A percentile compares a stretch with the other conserved stretches of the same genome.
These are phyloP conservation scores for Pheosia tremula DNA, from an alignment of 2,888 invertebrate species.

Conservation along the genomic window DNA sequence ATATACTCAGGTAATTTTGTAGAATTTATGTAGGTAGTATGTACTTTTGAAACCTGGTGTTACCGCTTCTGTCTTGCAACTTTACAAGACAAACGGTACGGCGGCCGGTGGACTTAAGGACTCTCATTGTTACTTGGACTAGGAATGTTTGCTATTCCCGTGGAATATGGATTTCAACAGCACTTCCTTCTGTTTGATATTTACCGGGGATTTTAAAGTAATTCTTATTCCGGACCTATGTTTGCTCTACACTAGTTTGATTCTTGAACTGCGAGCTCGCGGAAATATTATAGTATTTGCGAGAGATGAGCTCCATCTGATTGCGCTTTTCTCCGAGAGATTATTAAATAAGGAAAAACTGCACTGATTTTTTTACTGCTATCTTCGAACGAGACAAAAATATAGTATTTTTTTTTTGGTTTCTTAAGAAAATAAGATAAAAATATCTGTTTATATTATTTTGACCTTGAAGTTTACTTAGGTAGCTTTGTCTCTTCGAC, in stretches of 20 bases:
- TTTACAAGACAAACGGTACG: conserved; percentile 35
- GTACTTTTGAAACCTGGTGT: not conserved
- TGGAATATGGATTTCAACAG: conserved; percentile 46
- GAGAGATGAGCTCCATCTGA: conserved; percentile 7
- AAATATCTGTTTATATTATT: too few relatives aligned
- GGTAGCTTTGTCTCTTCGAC: too few relatives aligned
- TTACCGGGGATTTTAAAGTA: conserved; percentile 35
- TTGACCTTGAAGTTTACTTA: too few relatives aligned
- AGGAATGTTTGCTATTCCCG: conserved; percentile 40
- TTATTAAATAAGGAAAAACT: conserved; percentile 11
- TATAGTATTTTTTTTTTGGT: too few relatives aligned
- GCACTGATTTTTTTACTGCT: not conserved
- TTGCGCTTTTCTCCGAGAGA: conserved; percentile 6
- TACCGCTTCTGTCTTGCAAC: conserved; percentile 24
- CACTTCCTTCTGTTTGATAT: conserved; percentile 36
- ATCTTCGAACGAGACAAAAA: too few relatives aligned
- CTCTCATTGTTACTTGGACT: conserved; percentile 54
- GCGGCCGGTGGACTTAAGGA: conserved; percentile 41
- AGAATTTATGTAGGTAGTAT: too few relatives aligned
- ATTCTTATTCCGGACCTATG: conserved; percentile 19
- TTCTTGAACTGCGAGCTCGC: conserved; percentile 15
- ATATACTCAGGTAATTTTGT: too few relatives aligned
- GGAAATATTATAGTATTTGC: conserved; percentile 18
- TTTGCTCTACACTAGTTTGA: conserved; percentile 12
- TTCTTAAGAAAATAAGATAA: too few relatives aligned